Conservation (phyloP, 2,113 vertebrate species). For the Poicephalus gulielmi region DNA sequence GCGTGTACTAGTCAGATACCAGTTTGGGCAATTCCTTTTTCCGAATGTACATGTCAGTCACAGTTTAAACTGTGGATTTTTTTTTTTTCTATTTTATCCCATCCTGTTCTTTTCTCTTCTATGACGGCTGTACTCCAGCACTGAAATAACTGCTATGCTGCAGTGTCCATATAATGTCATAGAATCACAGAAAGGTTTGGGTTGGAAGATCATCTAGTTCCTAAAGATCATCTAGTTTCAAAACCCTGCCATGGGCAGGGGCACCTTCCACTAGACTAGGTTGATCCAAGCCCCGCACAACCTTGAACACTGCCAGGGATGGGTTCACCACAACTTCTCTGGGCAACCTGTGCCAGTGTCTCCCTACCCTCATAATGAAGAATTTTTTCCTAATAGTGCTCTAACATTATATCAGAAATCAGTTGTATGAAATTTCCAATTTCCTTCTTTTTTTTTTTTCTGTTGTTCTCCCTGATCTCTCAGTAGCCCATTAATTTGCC, state of each 20-base stretch:
- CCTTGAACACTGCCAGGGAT: background rate
- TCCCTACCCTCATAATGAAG: background rate
- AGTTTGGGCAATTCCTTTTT: background rate
- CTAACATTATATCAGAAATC: background rate
- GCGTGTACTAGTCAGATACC: background rate
- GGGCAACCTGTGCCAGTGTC: background rate
- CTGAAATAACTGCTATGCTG: background rate
- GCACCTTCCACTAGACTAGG: background rate
- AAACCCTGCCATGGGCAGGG: background rate
- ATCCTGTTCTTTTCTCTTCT: background rate
- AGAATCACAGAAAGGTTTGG: background rate
- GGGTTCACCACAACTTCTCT: background rate
- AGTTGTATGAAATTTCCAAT: background rate
- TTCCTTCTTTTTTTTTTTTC: background rate
- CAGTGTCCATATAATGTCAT: background rate
- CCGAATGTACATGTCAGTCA: background rate
- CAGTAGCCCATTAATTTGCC: background rate
- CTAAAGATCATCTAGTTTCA: background rate
- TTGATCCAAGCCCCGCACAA: background rate
- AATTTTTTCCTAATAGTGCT: background rate
- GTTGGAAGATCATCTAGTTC: background rate
- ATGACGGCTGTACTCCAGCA: background rate
- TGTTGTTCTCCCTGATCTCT: background rate
- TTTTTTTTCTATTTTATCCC: background rate
- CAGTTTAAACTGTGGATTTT: background rate